Conservation (phyloP, 2,888 invertebrate genomes). For the Synanthedon myopaeformis region DNA sequence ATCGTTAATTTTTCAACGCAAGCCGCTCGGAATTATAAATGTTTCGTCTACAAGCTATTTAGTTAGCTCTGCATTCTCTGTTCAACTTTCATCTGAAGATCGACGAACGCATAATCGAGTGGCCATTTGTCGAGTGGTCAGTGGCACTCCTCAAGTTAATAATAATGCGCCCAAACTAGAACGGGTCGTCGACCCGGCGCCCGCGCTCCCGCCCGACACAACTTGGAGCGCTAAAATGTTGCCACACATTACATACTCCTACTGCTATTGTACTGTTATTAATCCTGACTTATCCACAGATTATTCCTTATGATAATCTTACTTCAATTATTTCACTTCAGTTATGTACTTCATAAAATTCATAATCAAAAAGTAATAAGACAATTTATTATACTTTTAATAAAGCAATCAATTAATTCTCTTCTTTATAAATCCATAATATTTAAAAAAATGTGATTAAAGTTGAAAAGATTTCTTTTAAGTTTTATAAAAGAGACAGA, state of each 20-base stretch:
- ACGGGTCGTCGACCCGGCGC: slow-evolving; percentile 60
- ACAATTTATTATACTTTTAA: too few relatives aligned
- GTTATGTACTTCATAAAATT: too few relatives aligned
- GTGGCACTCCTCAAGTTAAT: slow-evolving; percentile 52
- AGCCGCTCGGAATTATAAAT: background rate
- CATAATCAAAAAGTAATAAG: too few relatives aligned
- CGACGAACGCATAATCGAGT: slow-evolving; percentile 18
- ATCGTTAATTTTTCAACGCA: background rate
- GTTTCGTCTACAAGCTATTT: background rate
- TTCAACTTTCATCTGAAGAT: slow-evolving; percentile 1
- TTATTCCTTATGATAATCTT: too few relatives aligned
- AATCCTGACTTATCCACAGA: too few relatives aligned
- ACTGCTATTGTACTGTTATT: too few relatives aligned
- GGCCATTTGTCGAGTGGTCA: slow-evolving; percentile 38
- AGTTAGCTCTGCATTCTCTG: background rate
- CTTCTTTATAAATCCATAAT: too few relatives aligned
- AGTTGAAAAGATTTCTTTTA: too few relatives aligned
- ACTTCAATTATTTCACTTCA: too few relatives aligned
- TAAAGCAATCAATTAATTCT: too few relatives aligned
- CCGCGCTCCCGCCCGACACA: slow-evolving; percentile 46
- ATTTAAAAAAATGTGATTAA: too few relatives aligned
- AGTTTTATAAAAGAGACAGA: too few relatives aligned
- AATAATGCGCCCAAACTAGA: slow-evolving; percentile 70
- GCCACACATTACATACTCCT: slow-evolving; percentile 8
- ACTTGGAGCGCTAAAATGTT: slow-evolving; percentile 49